Conservation (phyloP, 2,888 invertebrate species). For the Campopleginae sp. region DNA sequence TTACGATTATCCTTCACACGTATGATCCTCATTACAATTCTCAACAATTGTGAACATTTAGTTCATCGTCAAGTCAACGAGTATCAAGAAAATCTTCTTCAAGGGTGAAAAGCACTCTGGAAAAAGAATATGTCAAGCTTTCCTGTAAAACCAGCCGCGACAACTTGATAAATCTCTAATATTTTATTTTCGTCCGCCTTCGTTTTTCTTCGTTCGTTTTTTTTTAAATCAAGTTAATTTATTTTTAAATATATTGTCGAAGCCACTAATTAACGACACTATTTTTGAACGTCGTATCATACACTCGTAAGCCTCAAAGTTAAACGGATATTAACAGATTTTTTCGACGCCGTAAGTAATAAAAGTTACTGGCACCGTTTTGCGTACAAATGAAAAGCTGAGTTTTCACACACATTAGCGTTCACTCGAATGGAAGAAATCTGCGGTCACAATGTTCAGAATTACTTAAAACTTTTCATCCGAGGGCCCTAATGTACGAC, state of each 20-base stretch:
- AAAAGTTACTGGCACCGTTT: background rate
- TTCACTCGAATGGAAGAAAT: background rate
- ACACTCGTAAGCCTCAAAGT: too few relatives aligned
- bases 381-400: background rate
- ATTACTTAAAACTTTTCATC: background rate
- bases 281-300: too few relatives aligned
- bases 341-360: too few relatives aligned
- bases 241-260: background rate
- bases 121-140: background rate
- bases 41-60: slow-evolving; percentile 34
- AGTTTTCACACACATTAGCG: too few relatives aligned
- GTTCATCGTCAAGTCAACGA: slow-evolving; percentile 40
- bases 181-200: background rate
- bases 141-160: background rate
- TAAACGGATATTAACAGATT: too few relatives aligned
- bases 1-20: slow-evolving; percentile 44
- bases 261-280: too few relatives aligned
- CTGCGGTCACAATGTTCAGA: background rate
- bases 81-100: background rate
- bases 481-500: background rate
- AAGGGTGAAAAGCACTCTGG: background rate
- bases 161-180: background rate
- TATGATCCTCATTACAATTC: background rate
- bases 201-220: background rate
- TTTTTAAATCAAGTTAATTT: background rate